Conservation (phyloP, 2,888 invertebrate genomes). For the Arge pagana region DNA sequence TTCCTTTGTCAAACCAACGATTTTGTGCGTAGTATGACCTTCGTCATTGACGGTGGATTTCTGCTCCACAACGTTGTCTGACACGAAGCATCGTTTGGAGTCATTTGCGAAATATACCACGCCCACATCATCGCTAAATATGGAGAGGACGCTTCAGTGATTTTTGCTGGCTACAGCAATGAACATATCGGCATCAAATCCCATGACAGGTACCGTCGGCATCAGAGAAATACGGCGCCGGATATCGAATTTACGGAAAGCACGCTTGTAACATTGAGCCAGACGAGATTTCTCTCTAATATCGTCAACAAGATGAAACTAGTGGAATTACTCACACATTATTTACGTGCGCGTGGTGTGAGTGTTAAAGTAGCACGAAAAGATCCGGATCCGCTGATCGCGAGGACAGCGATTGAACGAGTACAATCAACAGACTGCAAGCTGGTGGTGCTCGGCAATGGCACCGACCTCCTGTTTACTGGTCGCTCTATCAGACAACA, state of each 20-base stretch:
- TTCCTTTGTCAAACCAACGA: background rate
- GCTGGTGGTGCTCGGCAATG: slow-evolving; percentile 25
- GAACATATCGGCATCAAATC: slow-evolving; percentile 30
- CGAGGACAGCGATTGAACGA: slow-evolving; percentile 21
- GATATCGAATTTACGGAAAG: slow-evolving; percentile 27
- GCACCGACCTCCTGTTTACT: slow-evolving; percentile 27
- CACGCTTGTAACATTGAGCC: slow-evolving; percentile 27
- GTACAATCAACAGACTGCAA: background rate
- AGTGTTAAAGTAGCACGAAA: slow-evolving; percentile 23
- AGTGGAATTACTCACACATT: slow-evolving; percentile 16
- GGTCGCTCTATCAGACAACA: slow-evolving; percentile 8
- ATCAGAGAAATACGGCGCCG: slow-evolving; percentile 24
- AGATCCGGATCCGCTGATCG: slow-evolving; percentile 31
- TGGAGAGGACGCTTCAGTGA: slow-evolving; percentile 20
- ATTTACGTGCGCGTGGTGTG: slow-evolving; percentile 21
- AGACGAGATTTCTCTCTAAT: slow-evolving; percentile 32
- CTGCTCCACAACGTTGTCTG: slow-evolving; percentile 27
- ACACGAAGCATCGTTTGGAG: slow-evolving; percentile 21
- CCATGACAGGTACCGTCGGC: slow-evolving; percentile 28
- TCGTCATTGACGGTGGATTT: slow-evolving; percentile 32
- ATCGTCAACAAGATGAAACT: slow-evolving; percentile 29
- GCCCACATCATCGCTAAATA: slow-evolving; percentile 5
- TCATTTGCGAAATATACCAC: slow-evolving; percentile 23
- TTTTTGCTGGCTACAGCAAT: slow-evolving; percentile 34
- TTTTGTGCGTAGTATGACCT: background rate